phyloP scores from a whole-genome alignment of 30 jellyfish, hydroid and myxozoan species.

The Clytia hemisphaerica region DNA sequence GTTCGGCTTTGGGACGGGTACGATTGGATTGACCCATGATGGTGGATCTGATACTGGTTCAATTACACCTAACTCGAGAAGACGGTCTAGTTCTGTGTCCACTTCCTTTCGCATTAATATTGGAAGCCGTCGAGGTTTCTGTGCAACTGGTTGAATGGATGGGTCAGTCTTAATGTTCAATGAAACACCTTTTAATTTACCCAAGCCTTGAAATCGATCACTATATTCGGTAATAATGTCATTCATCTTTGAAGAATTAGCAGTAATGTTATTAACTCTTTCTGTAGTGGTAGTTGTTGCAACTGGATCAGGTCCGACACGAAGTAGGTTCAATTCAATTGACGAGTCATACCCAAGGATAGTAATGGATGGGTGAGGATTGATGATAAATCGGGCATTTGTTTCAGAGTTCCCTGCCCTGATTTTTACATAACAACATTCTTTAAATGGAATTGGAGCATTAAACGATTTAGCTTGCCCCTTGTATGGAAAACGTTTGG shows the following conservation, averaged over 20 bases:
- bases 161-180: constrained; percentile 8
- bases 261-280: background rate
- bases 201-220: constrained; percentile 35
- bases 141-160: constrained; percentile 24
- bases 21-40: constrained; percentile 52
- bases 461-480: too few relatives aligned
- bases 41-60: constrained; percentile 36
- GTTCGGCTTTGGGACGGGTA: constrained; percentile 43
- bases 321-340: constrained; percentile 1
- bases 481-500: too few relatives aligned
- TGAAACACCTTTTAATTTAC: constrained; percentile 23
- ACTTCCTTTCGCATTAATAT: constrained; percentile 28
- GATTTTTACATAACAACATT: too few relatives aligned
- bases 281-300: too few relatives aligned
- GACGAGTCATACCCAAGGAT: constrained; percentile 7
- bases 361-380: too few relatives aligned
- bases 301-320: background rate
- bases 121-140: constrained; percentile 43
- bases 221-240: background rate
- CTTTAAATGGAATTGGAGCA: too few relatives aligned
- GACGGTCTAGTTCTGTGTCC: constrained; percentile 25
- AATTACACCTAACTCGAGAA: constrained; percentile 25
- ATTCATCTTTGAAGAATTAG: background rate
- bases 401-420: too few relatives aligned
- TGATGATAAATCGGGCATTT: too few relatives aligned